Percentiles rank a stretch among this genome's conserved stretches.
These are phyloP conservation scores for Gadopsis marmoratus DNA, from an alignment of 2,797 vertebrate genomes.

Conservation along the genomic window DNA sequence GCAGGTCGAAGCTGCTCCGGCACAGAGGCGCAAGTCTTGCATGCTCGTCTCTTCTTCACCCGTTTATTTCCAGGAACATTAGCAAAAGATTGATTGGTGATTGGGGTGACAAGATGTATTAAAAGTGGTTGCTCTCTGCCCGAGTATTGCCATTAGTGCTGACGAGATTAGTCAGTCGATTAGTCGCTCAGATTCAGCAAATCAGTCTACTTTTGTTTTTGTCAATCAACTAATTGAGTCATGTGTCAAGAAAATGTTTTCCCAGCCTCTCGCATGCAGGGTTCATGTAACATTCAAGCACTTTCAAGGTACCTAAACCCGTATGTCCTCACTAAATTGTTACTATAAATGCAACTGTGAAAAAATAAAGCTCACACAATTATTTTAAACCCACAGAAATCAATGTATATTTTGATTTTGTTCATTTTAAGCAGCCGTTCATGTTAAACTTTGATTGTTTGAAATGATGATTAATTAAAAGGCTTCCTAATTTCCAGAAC, in stretches of 20 bases:
- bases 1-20: slow-evolving; percentile 54
- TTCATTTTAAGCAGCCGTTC: too few relatives aligned
- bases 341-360: too few relatives aligned
- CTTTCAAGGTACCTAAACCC: too few relatives aligned
- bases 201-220: not conserved
- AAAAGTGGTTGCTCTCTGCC: not conserved
- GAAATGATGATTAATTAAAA: too few relatives aligned
- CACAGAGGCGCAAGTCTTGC: slow-evolving; percentile 40
- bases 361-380: too few relatives aligned
- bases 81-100: slow-evolving; percentile 24
- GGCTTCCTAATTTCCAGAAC: too few relatives aligned
- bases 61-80: slow-evolving; percentile 12
- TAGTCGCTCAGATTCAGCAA: not conserved
- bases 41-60: slow-evolving; percentile 9
- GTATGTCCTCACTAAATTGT: too few relatives aligned
- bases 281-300: too few relatives aligned
- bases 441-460: too few relatives aligned
- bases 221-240: not conserved
- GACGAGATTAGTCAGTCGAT: not conserved
- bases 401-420: too few relatives aligned
- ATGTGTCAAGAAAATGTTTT: not conserved
- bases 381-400: too few relatives aligned
- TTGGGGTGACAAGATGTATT: not conserved
- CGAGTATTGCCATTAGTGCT: not conserved
- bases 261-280: not conserved